Evolutionary conservation across 2,888 invertebrate species (phyloP).

Genomic region (Luperina nickerlii): DNA sequence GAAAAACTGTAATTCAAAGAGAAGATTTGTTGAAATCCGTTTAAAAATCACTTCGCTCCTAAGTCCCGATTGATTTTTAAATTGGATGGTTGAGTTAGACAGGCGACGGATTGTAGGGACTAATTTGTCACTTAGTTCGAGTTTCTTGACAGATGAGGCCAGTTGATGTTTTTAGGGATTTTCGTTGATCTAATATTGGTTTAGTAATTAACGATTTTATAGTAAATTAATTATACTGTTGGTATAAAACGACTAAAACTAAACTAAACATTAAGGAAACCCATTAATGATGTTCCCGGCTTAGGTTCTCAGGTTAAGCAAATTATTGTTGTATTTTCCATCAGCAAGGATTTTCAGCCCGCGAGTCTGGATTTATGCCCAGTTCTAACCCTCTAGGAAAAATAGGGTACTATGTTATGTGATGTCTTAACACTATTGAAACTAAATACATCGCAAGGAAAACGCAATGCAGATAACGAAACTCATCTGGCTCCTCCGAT

Average conservation of each 20-base stretch:
- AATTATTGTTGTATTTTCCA: not conserved
- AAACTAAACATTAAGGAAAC: not conserved
- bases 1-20: slow-evolving; percentile 34
- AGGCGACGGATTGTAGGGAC: slow-evolving; percentile 33
- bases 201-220: slow-evolving; percentile 17
- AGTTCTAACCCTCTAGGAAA: too few species aligned
- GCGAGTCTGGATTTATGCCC: not conserved
- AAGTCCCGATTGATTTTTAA: slow-evolving; percentile 64
- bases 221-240: not conserved
- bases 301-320: not conserved
- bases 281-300: not conserved
- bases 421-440: not conserved
- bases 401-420: too few species aligned
- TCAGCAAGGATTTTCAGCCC: not conserved
- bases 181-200: slow-evolving; percentile 8
- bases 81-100: slow-evolving; percentile 58
- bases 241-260: too few species aligned
- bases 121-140: slow-evolving; percentile 62
- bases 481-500: slow-evolving; percentile 13
- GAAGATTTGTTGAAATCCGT: slow-evolving; percentile 45
- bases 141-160: slow-evolving; percentile 35
- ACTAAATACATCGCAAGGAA: slow-evolving; percentile 3
- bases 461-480: slow-evolving; percentile 41
- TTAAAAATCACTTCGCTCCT: slow-evolving; percentile 49
- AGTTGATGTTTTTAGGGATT: slow-evolving; percentile 28